Base-by-base conservation (phyloP, 1,140 invertebrate genomes). In the Brachionus asplanchnoidis region DNA sequence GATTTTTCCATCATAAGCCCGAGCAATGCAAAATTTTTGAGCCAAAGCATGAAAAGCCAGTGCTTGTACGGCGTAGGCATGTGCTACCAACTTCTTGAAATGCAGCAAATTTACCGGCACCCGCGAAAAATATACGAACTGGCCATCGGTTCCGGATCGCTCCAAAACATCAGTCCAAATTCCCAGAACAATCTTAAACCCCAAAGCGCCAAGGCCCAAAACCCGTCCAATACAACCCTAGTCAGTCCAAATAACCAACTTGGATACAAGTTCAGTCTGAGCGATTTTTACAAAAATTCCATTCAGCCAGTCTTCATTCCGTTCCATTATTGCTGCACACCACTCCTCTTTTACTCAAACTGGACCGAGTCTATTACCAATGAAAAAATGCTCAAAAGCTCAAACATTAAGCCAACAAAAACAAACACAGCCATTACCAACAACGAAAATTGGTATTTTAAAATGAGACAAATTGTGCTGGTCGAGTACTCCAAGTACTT, bases 251-350 rank as follows among this genome's bases (percentile, higher is more conserved):
- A 28, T 17, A 82, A 82, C 53, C 79, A 82, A 14, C 36, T 28
- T 65, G 44, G 23, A 20, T 9, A 12, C 50, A 82, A 68, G 17
- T 60, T 65, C 11, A 44, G 17, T 36, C 32, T 60, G 0, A 65
- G 26, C 32, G 73, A 77, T 11, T 82, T 82, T 28, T 82, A 65
- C 20, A 60, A 68, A 82, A 65, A 65, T 68, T 82, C 20, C 26
- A 65, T 82, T 17, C 79, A 82, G 28, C 79, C 79, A 32, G 65
- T 82, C 4, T 26, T 82, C 3, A 65, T 82, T 14, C 79, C 79
- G 7, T 60, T 82, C 6, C 53, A 82, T 23, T 82, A 82, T 82
- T 82, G 79, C 32, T 82, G 79, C 36, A 82, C 79, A 14, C 79
- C 79, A 23, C 14, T 77, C 7, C 46, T 77, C 14, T 77, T 77